phyloP scores from a whole-genome alignment of 2,888 invertebrate species.

The Dynastes maya region DNA sequence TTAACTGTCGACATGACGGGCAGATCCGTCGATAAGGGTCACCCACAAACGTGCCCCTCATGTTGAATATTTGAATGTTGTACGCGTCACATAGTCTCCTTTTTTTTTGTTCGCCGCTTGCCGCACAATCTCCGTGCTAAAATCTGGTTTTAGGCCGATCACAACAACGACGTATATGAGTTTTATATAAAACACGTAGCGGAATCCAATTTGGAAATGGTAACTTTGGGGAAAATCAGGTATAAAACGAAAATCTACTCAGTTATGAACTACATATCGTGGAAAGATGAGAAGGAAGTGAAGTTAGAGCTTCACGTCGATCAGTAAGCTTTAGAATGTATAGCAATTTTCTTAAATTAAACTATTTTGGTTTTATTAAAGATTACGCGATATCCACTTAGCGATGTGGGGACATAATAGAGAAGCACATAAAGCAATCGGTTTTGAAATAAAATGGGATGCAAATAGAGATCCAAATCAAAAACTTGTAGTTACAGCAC shows the following conservation, averaged over 20 bases:
- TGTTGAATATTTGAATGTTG: conserved; percentile 41
- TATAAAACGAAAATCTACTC: conserved; percentile 81
- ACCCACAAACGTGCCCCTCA: conserved; percentile 50
- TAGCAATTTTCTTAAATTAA: conserved; percentile 23
- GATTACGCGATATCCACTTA: conserved; percentile 83
- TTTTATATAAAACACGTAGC: conserved; percentile 75
- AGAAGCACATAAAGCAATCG: conserved; percentile 77
- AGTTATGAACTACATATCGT: conserved; percentile 77
- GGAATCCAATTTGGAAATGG: conserved; percentile 69
- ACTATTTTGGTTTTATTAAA: conserved; percentile 62
- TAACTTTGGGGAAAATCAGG: conserved; percentile 79
- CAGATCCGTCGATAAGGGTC: conserved; percentile 55
- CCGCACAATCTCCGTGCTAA: conserved; percentile 44
- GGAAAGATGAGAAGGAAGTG: conserved; percentile 78
- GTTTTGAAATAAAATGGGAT: conserved; percentile 87
- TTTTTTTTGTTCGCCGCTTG: conserved; percentile 22
- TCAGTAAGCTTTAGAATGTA: conserved; percentile 73
- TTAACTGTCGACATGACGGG: conserved; percentile 62
- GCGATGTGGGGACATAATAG: conserved; percentile 77
- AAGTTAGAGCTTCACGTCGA: conserved; percentile 84
- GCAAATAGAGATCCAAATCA: conserved; percentile 88
- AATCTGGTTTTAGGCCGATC: conserved; percentile 72
- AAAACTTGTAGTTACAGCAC: conserved; percentile 77
- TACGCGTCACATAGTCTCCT: background rate
- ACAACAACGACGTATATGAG: conserved; percentile 79